phyloP scores from a whole-genome alignment of 2,113 vertebrate species.

The Dunckerocampus dactyliophorus region DNA sequence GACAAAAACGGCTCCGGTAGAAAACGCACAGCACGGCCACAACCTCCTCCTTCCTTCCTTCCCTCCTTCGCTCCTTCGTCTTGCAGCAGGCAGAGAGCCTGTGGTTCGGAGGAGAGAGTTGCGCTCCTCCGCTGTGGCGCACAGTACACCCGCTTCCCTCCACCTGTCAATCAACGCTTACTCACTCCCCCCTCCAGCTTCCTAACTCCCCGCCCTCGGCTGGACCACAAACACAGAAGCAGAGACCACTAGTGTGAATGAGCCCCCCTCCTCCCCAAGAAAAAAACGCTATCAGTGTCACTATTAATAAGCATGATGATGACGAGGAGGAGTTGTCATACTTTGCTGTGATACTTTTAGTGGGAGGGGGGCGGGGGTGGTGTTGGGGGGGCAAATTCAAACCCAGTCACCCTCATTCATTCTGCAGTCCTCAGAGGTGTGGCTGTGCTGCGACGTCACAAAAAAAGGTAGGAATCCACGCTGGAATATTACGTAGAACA shows the following conservation, averaged over 20 bases:
- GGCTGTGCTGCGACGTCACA: too few relatives aligned
- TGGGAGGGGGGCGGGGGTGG: too few relatives aligned
- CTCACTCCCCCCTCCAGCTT: slow-evolving; percentile 21
- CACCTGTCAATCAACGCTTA: slow-evolving; percentile 19
- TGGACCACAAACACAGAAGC: not conserved
- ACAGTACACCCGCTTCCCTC: slow-evolving; percentile 35
- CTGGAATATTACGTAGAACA: too few relatives aligned
- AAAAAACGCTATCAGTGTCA: not conserved
- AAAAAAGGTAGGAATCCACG: too few relatives aligned
- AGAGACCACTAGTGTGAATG: not conserved
- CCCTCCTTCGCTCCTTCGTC: not conserved
- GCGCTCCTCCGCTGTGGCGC: slow-evolving; percentile 31
- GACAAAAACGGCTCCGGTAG: too few relatives aligned
- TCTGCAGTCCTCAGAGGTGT: too few relatives aligned
- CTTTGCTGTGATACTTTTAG: too few relatives aligned
- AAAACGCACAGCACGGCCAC: too few relatives aligned
- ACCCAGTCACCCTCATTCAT: too few relatives aligned
- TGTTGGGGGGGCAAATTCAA: too few relatives aligned
- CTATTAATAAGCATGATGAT: not conserved
- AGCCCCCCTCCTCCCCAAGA: too few relatives aligned
- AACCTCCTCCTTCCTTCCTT: not conserved
- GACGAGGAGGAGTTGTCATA: not conserved
- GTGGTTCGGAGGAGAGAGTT: slow-evolving; percentile 3
- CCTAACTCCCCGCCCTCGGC: not conserved
- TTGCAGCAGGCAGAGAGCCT: not conserved